A percentile compares a stretch with the other conserved stretches of the same genome.
phyloP scores from a whole-genome alignment of 2,113 vertebrate species.

The Ophiodon elongatus region DNA sequence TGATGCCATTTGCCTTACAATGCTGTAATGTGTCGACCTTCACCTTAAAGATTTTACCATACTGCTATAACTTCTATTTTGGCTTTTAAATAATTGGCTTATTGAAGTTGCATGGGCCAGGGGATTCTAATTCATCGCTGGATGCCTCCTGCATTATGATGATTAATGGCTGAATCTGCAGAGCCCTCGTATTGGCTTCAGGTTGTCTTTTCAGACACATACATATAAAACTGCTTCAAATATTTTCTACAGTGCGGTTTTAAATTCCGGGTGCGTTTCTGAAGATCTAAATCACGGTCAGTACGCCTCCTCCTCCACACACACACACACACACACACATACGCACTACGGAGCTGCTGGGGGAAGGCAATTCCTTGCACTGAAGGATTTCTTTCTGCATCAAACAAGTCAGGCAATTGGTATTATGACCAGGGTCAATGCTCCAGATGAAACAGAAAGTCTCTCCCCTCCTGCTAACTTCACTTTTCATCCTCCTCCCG shows the following conservation, averaged over 20 bases:
- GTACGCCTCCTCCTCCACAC: not conserved
- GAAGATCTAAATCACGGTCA: constrained; percentile 55
- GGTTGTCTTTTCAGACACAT: constrained; percentile 60
- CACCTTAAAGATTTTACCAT: constrained; percentile 59
- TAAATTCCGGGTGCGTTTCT: constrained; percentile 52
- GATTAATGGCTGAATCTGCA: constrained; percentile 73
- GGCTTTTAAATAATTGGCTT: constrained; percentile 69
- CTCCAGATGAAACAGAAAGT: constrained; percentile 68
- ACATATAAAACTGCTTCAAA: constrained; percentile 19
- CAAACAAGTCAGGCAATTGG: constrained; percentile 77
- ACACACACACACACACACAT: constrained; percentile 22
- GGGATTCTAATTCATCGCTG: constrained; percentile 73
- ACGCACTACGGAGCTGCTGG: constrained; percentile 30
- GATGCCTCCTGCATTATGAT: constrained; percentile 73
- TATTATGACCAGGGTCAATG: constrained; percentile 77
- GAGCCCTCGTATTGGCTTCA: constrained; percentile 43
- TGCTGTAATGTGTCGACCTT: constrained; percentile 56
- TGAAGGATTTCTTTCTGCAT: constrained; percentile 76
- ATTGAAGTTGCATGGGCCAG: constrained; percentile 64
- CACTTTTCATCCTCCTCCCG: constrained; percentile 57
- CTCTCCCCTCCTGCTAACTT: constrained; percentile 60
- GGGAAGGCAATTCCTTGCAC: constrained; percentile 68
- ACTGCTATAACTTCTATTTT: constrained; percentile 57
- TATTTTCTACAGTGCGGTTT: constrained; percentile 36
- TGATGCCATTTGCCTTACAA: constrained; percentile 25